Base-by-base conservation (phyloP, 64 coral and sea anemone species). In the Orbicella faveolata region DNA sequence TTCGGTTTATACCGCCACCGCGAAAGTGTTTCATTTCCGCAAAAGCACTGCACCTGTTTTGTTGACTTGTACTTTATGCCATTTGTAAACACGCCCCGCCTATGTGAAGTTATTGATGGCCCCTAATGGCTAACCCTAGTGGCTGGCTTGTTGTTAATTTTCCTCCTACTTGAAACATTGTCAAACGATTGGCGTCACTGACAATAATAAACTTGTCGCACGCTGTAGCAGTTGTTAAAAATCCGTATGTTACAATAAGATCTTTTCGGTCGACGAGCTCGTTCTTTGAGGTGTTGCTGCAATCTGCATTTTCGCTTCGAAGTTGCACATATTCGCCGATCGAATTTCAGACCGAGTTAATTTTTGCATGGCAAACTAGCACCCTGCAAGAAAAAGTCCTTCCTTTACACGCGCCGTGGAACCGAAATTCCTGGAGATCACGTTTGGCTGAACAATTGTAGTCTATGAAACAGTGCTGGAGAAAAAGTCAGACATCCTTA, bases 101-200 rank as follows among this genome's bases (percentile, higher is more conserved):
- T 70, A 69, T 33, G 8, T 21, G 70, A 20, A 61, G 52, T 73
- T n/a, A 52, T 73, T 48, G 19, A 52, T 44, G 9, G 65, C 39
- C 23, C 19, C 13, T 51, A 85, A 67, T 83, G 41, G 36, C 39
- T 67, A 25, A 17, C 36, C 17, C 65, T 33, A 85, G 37, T 52
- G 64, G 82, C 21, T 26, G 65, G 39, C 17, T 85, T 20, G 41
- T 85, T 52, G 17, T 52, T 85, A 52, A 53, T 85, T 85, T 54
- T 23, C 34, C 80, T 21, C 34, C 55, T n/a, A 15, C 80, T 83
- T 67, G 61, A 83, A 83, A 36, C 59, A 63, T 36, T 70, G 67
- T 70, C 67, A 70, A 70, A 9, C 20, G 21, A 26, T 70, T 7
- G 2, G 59, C 63, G 33, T 36, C 79, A 81, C 30, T 1, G 52